These are phyloP conservation scores for Glandiceps talaboti DNA, from an alignment of 53 echinoderm and acorn worm genomes.

Conservation along the genomic window DNA sequence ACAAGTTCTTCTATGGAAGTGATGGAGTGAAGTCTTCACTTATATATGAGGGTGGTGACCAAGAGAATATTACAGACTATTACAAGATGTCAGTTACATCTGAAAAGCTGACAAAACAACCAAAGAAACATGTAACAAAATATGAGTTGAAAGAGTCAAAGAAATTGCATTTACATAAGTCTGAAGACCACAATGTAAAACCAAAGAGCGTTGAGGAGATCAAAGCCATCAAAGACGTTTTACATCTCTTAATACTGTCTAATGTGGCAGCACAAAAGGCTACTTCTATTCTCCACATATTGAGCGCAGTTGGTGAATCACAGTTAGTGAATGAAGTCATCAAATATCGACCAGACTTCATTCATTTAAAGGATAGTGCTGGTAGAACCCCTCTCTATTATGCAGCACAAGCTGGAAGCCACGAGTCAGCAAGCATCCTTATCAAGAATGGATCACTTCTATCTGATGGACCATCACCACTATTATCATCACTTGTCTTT, in stretches of 20 bases:
- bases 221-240: neutral
- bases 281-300: neutral
- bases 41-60: neutral
- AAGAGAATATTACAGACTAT: no score
- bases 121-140: neutral
- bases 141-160: neutral
- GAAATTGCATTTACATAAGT: no score
- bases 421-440: neutral
- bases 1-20: neutral
- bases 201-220: neutral
- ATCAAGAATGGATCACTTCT: neutral
- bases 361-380: neutral
- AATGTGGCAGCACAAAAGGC: neutral
- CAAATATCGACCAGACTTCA: neutral
- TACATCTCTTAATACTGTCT: neutral
- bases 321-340: neutral
- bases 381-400: neutral
- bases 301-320: neutral
- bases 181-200: neutral
- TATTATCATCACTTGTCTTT: neutral
- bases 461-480: neutral
- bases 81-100: neutral
- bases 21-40: neutral
- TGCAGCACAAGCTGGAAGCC: neutral
- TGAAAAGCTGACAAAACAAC: neutral